phyloP scores from a whole-genome alignment of 2,113 vertebrate genomes.

The Epinephelus moara region DNA sequence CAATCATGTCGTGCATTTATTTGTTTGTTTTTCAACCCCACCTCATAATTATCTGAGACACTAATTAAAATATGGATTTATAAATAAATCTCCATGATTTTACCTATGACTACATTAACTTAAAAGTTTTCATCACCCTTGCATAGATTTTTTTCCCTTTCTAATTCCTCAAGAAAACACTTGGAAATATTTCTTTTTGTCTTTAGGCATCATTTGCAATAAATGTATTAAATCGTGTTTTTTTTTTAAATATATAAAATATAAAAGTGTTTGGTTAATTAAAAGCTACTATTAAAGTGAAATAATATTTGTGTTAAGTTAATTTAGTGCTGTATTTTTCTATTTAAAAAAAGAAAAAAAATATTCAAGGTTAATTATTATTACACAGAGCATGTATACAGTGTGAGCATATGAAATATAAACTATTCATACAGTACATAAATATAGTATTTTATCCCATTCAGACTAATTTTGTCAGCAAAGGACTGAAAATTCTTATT shows the following conservation, averaged over 20 bases:
- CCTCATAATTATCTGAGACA: conserved; percentile 74
- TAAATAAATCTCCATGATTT: conserved; percentile 76
- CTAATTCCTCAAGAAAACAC: neutral
- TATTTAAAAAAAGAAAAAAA: neutral
- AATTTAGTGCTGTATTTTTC: neutral
- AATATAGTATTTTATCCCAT: neutral
- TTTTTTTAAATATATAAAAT: neutral
- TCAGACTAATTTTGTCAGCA: neutral
- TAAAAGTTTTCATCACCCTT: conserved; percentile 54
- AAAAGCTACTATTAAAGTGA: neutral
- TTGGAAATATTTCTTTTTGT: neutral
- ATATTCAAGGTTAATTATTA: neutral
- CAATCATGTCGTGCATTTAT: conserved; percentile 73
- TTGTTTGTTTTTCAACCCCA: conserved; percentile 70
- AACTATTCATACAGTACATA: neutral
- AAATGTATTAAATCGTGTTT: neutral
- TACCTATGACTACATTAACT: conserved; percentile 67
- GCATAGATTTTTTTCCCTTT: neutral
- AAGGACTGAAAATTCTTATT: neutral
- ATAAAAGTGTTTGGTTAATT: neutral
- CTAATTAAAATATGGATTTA: conserved; percentile 77
- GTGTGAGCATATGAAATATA: neutral
- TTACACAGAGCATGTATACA: neutral
- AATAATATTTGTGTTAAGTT: neutral
- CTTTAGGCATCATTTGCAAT: neutral